A percentile compares a stretch with the other conserved stretches of the same genome.
Conservation (phyloP, 2,113 vertebrate species). For the Phrynocephalus versicolor region DNA sequence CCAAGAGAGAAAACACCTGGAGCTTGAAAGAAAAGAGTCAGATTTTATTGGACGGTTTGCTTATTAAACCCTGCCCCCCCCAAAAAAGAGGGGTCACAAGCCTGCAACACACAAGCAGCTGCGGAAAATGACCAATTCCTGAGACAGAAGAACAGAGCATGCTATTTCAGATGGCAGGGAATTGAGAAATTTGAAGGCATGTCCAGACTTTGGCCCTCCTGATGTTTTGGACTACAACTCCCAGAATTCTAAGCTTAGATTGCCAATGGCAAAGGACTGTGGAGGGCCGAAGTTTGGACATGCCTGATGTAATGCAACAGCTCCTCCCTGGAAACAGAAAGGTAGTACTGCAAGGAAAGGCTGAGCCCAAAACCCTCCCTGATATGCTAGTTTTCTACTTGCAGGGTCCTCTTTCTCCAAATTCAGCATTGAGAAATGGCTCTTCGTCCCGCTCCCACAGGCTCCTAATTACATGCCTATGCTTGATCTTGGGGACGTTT, state of each 20-base stretch:
- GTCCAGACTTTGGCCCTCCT: no score
- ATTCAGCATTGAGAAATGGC: background rate
- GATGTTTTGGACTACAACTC: no score
- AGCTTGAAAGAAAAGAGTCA: background rate
- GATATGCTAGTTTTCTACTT: background rate
- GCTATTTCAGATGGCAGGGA: background rate
- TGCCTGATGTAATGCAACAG: background rate
- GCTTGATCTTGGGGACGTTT: background rate
- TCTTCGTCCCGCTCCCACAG: no score
- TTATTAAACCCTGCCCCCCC: background rate
- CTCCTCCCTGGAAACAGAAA: background rate
- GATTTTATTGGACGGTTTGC: background rate
- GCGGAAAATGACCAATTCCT: background rate
- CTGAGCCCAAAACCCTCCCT: background rate
- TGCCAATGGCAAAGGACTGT: no score
- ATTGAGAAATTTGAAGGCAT: no score
- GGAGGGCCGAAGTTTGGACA: no score
- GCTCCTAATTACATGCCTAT: background rate
- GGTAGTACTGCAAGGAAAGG: background rate
- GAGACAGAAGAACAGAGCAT: background rate
- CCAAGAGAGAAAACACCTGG: background rate
- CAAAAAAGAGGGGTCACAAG: background rate
- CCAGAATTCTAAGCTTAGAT: no score
- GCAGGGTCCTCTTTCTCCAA: no score
- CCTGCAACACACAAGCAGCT: background rate